Evolutionary conservation across 2,888 invertebrate species (phyloP), one percentile per base, ranked within the genome.

Genomic region (Trissonchulus latispiculum): DNA sequence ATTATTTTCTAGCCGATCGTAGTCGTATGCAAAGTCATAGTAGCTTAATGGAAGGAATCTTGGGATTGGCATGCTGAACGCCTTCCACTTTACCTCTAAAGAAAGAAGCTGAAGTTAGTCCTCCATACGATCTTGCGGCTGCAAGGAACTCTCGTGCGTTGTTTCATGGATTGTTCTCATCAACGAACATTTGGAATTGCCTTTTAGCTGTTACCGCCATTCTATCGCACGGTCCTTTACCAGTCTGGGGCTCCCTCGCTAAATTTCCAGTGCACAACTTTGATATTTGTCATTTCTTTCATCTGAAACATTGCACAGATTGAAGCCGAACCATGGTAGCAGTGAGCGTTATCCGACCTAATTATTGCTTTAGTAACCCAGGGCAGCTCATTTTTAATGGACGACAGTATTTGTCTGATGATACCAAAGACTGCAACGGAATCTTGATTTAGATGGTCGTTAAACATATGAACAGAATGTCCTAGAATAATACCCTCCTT

Each of bases 271-370:
- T 35, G 31, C 35, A 32, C 31, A 3, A 68, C 35, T 3, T 29
- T 15, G 2, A 68, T 68, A 8, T 8, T 8, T 8, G 15, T 32
- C 3, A 3, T 8, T 15, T 18, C 31, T 3, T 8, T 8, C 15
- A 68, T 29, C 15, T 32, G 3, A 8, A 33, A 31, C 15, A 68
- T 33, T 28, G 68, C 2, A 32, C 8, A 8, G n/a, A 68, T 8
- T 2, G 35, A 8, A 15, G 23, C 3, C 8, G 31, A 2, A 15
- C 68, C 32, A 68, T 68, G 68, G 35, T 68, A 68, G 32, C 68
- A 68, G 2, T 35, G 32, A 68, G 68, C 68, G 31, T 68, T 68
- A n/a, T 68, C 68, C 3, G 68, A 68, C 33, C 68, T 68, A 8
- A 68, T 3, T 8, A 28, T 28, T 32, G 68, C 68, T 68, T 3